phyloP scores from a whole-genome alignment of 2,113 vertebrate genomes.

The Pionites leucogaster region DNA sequence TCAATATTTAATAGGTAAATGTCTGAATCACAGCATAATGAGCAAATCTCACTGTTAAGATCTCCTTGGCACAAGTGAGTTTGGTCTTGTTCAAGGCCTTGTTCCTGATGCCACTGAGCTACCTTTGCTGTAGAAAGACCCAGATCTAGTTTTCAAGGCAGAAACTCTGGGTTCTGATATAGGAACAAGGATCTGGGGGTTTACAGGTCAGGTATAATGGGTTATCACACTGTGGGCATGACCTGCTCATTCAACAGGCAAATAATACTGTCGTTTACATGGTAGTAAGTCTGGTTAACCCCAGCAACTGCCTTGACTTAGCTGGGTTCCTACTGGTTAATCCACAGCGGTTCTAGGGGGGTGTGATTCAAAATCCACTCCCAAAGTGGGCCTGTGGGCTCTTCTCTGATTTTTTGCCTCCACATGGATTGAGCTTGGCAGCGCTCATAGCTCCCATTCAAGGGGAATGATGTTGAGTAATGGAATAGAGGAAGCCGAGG shows the following conservation, averaged over 20 bases:
- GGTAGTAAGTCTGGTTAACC: not conserved
- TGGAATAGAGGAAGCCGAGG: not conserved
- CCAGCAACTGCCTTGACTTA: not conserved
- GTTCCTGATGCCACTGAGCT: not conserved
- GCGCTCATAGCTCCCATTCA: not conserved
- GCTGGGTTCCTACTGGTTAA: not conserved
- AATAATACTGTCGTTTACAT: not conserved
- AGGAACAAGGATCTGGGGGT: not conserved
- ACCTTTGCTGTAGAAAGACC: not conserved
- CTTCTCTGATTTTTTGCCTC: not conserved
- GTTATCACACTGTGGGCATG: not conserved
- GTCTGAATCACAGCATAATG: accelerated
- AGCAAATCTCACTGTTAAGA: not conserved
- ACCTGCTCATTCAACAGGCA: not conserved
- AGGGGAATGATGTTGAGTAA: not conserved
- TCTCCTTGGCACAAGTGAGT: not conserved
- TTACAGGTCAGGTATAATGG: not conserved
- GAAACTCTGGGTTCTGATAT: not conserved
- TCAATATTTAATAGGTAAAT: not conserved
- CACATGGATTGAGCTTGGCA: not conserved
- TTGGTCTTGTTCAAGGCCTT: not conserved
- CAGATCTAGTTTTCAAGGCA: not conserved
- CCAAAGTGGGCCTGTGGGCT: not conserved
- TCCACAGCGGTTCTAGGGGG: not conserved
- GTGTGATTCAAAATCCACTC: not conserved